Evolutionary conservation across 2,113 vertebrate species (phyloP), one percentile per base, ranked within the genome.

Genomic region (Pyxicephalus adspersus): DNA sequence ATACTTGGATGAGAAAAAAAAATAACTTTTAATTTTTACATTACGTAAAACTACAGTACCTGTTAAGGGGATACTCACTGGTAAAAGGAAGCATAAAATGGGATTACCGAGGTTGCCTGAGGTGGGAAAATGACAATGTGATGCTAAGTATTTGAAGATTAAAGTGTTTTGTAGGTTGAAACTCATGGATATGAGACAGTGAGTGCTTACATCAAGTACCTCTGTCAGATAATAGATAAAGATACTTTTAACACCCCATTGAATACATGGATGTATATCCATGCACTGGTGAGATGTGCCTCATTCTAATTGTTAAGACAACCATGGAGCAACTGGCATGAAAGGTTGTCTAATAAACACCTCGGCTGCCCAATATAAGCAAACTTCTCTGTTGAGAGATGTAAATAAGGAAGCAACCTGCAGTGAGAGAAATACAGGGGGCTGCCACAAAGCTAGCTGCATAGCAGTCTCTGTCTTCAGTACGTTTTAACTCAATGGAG

Each of bases 31-130:
- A 23, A 61, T 25, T 61, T 25, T 61, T 11, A 38, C 38, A 22
- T 74, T 73, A 34, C 29, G 15, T 38, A 74, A 34, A 74, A 38
- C 23, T 74, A 28, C 31, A 58, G 31, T 23, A 29, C 34, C 54
- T 60, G 71, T 18, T 15, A 31, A 58, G 22, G 29, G 54, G 18
- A 29, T 38, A 60, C 22, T 74, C 57, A 9, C 1, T 26, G 70
- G 25, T 31, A 38, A 18, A 60, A 34, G 22, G 26, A 61, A 3
- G 58, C 58, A 26, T 22, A 11, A 38, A 34, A 74, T 31, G 23
- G 25, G 54, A 60, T 74, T 60, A 38, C 25, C 17, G 16, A 60
- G n/a, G 28, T 2, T 13, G 16, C 23, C n/a, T 28, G 22, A 57
- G 20, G 19, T 73, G 71, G 54, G 57, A 26, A 74, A 22, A 23